These are phyloP conservation scores for Busseola fusca DNA, from an alignment of 2,888 invertebrate species.

Conservation along the genomic window DNA sequence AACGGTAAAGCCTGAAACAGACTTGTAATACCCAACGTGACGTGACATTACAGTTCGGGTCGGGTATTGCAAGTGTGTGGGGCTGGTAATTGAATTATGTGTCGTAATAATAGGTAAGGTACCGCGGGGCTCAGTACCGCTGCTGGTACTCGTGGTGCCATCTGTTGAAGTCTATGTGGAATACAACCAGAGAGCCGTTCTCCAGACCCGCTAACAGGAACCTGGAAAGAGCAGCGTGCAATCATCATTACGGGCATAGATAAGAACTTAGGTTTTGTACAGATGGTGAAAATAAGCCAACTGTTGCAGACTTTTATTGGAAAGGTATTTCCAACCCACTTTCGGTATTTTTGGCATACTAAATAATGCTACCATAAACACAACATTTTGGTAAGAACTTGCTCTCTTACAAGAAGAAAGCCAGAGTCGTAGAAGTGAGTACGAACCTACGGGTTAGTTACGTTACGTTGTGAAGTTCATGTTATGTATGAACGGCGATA, in stretches of 20 bases:
- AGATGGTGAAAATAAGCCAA: background rate
- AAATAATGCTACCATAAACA: background rate
- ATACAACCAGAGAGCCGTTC: conserved; percentile 99
- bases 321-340: background rate
- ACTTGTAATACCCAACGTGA: conserved; percentile 44
- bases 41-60: background rate
- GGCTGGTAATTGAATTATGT: conserved; percentile 62
- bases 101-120: conserved; percentile 58
- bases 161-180: conserved; percentile 99
- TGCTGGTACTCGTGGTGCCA: conserved; percentile 99
- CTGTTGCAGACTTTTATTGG: background rate
- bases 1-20: conserved; percentile 39
- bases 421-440: background rate
- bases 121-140: conserved; percentile 91
- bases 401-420: background rate
- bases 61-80: conserved; percentile 44
- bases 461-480: background rate
- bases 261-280: background rate
- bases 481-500: background rate
- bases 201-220: conserved; percentile 98
- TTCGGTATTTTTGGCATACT: background rate
- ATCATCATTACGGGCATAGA: background rate
- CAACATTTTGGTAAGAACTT: no score
- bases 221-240: conserved; percentile 85
- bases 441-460: no score